Base-by-base conservation (phyloP, 2,113 vertebrate genomes). In the Sinocyclocheilus grahami region DNA sequence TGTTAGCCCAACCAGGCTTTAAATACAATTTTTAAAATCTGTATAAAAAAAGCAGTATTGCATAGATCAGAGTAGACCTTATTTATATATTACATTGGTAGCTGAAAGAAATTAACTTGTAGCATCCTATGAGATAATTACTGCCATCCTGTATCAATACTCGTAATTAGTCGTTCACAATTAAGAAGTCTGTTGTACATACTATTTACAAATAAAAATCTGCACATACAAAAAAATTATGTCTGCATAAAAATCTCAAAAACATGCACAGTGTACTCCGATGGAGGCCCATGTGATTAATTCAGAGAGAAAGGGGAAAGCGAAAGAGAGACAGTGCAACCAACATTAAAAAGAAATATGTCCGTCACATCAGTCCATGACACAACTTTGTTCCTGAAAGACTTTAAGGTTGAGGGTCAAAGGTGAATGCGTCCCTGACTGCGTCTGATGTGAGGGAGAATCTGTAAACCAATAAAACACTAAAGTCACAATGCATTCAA, bases 341-440 rank as follows among this genome's bases (percentile, higher is more conserved):
- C 79, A 71, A 76, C 72, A 53, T n/a, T 71, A 76, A 55, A 69
- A 63, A 83, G 12, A 5, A 78, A 65, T 18, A 3, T 8, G 3
- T 62, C 27, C 3, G 1, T 58, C 42, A 76, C 10, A 3, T 58
- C 46, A 86, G 77, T 82, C 83, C 82, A 37, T 75, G 42, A 69
- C 55, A 27, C 11, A 24, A 55, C 80, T 67, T 63, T 83, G 84
- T 30, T 86, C 86, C 71, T 33, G 63, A 84, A 53, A 65, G 71
- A 81, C 72, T 20, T 81, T 4, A 27, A 55, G 76, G 67, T 82
- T 55, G 69, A 30, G 12, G 85, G n/a, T 93, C 88, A 93, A 22
- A 92, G 30, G 75, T 92, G 91, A 20, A 88, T 87, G 37, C 88
- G 89, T 6, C 93, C 93, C 65, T 83, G 87, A 82, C 92, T 93